These are phyloP conservation scores for Meandrina meandrites DNA, from an alignment of 92 coral and sea anemone species.

Conservation along the genomic window DNA sequence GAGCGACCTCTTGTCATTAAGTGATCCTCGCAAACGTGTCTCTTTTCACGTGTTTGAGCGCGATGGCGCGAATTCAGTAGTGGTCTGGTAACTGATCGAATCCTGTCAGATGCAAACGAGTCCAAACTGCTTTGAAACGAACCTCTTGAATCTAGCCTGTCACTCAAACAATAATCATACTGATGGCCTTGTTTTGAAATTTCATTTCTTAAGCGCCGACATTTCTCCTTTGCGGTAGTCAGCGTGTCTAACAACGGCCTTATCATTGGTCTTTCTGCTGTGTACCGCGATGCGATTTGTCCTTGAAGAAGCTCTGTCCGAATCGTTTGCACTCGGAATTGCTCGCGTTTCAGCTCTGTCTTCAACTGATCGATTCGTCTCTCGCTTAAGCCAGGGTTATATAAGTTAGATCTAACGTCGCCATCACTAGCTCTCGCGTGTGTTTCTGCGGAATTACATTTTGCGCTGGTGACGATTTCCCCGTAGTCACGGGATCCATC, in stretches of 20 bases:
- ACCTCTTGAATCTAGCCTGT: constrained; percentile 24
- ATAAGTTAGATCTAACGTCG: neutral
- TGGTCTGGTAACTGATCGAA: constrained; percentile 29
- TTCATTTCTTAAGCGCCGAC: constrained; percentile 60
- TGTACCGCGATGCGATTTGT: constrained; percentile 37
- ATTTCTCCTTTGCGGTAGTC: constrained; percentile 41
- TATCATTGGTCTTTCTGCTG: constrained; percentile 44
- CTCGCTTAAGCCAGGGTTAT: neutral
- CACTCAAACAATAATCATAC: neutral
- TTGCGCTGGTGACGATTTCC: neutral
- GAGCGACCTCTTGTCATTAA: neutral
- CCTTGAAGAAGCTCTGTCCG: constrained; percentile 57
- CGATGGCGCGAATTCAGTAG: constrained; percentile 34
- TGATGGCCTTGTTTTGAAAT: constrained; percentile 45
- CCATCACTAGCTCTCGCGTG: neutral
- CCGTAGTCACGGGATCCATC: neutral
- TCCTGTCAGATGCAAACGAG: constrained; percentile 19
- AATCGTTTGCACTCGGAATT: constrained; percentile 58
- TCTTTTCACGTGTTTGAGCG: constrained; percentile 5
- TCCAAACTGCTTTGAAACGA: constrained; percentile 1
- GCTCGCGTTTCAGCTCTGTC: constrained; percentile 63
- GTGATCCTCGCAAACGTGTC: neutral
- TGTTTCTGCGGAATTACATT: neutral
- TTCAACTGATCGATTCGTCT: constrained; percentile 45
- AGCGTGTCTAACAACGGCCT: constrained; percentile 51